Conservation (phyloP, 2,888 invertebrate species). For the Tipula vernalis region DNA sequence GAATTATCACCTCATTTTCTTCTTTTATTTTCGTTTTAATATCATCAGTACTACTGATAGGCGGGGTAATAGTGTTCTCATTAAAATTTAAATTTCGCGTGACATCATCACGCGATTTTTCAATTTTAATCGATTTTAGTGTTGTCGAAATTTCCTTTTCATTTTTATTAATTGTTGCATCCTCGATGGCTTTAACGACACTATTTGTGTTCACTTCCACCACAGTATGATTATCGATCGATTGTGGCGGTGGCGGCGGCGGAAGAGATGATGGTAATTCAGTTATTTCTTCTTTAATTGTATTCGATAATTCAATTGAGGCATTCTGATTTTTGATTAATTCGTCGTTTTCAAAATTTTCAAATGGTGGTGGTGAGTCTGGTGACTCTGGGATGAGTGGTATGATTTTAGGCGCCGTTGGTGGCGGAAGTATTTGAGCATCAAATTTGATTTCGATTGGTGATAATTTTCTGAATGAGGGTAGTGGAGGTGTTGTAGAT, state of each 20-base stretch:
- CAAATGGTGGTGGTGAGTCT: neutral
- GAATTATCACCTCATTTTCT: neutral
- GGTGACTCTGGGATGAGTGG: neutral
- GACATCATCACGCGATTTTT: conserved; percentile 30
- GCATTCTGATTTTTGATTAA: neutral
- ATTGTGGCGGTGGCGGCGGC: neutral
- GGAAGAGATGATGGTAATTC: conserved; percentile 13
- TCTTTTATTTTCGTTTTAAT: neutral
- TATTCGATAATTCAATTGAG: conserved; percentile 6
- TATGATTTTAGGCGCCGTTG: neutral
- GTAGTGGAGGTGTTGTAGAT: neutral
- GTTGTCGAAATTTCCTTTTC: neutral
- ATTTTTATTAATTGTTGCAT: neutral
- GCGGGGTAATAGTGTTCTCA: neutral
- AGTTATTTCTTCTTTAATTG: neutral
- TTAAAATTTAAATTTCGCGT: conserved; percentile 28
- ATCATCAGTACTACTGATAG: neutral
- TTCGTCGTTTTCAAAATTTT: neutral
- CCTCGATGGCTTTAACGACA: neutral
- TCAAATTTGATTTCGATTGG: neutral
- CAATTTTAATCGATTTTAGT: conserved; percentile 15
- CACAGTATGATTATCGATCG: neutral
- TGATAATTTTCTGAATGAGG: neutral
- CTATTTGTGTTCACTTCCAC: neutral
- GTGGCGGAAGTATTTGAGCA: neutral